These are phyloP conservation scores for Takifugu flavidus DNA, from an alignment of 2,113 vertebrate species.

Conservation along the genomic window DNA sequence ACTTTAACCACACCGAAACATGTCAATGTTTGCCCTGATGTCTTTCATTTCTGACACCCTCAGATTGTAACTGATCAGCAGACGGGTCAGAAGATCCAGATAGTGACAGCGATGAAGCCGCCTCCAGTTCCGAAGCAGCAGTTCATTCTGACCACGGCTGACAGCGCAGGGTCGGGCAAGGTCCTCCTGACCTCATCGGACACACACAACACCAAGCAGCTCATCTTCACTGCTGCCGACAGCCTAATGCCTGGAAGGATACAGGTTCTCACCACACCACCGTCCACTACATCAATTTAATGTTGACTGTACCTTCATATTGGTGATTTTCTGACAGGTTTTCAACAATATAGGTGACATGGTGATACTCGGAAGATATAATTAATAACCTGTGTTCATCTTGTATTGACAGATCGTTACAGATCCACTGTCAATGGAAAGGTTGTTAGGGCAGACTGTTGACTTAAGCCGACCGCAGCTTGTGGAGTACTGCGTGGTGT, in stretches of 20 bases:
- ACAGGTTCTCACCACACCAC: conserved; percentile 76
- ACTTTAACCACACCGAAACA: background rate
- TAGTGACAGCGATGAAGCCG: conserved; percentile 91
- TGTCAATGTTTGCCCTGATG: conserved; percentile 6
- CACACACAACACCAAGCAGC: conserved; percentile 86
- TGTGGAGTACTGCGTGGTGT: conserved; percentile 95
- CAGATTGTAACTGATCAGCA: conserved; percentile 98
- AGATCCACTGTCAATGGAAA: conserved; percentile 92
- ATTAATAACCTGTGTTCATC: conserved; percentile 3
- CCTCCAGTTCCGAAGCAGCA: conserved; percentile 88
- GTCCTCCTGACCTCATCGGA: conserved; percentile 92
- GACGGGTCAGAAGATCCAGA: conserved; percentile 96
- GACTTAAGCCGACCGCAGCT: conserved; percentile 88
- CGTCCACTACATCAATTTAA: background rate
- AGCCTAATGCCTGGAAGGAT: conserved; percentile 91
- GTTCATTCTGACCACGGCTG: conserved; percentile 92
- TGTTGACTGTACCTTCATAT: too few species aligned
- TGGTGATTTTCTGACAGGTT: too few species aligned
- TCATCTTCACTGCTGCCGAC: conserved; percentile 93
- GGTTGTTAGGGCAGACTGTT: conserved; percentile 85
- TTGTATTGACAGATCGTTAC: conserved; percentile 86
- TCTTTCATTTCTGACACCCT: conserved; percentile 11
- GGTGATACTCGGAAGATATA: too few species aligned
- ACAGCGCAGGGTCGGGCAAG: conserved; percentile 89
- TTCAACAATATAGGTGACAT: too few species aligned